Conservation (phyloP, 2,797 vertebrate genomes). For the Pseudochaenichthys georgianus region DNA sequence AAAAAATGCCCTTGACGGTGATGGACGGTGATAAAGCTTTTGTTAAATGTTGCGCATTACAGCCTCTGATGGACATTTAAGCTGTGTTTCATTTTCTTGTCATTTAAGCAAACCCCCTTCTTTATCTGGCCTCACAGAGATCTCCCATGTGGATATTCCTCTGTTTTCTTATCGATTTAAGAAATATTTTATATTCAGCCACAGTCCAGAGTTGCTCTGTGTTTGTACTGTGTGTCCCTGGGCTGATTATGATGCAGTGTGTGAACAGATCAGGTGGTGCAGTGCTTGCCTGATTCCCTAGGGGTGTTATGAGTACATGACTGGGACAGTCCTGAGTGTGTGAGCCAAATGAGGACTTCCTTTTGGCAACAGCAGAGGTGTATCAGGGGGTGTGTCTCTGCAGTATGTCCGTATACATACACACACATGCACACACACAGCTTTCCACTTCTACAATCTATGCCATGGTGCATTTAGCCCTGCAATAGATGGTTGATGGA, state of each 20-base stretch:
- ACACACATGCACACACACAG: constrained; percentile 12
- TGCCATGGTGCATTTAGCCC: constrained; percentile 28
- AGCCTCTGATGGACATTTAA: constrained; percentile 22
- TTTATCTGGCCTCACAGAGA: not conserved
- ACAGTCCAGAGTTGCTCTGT: not conserved
- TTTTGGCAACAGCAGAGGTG: constrained; percentile 55
- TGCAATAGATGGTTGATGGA: constrained; percentile 19
- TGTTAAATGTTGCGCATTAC: constrained; percentile 31
- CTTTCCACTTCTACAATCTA: constrained; percentile 1
- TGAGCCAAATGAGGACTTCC: constrained; percentile 62
- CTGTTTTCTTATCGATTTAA: not conserved
- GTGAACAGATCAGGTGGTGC: constrained; percentile 48
- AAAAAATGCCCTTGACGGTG: not conserved
- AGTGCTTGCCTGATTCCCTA: constrained; percentile 42
- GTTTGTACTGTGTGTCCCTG: not conserved
- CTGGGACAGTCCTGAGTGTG: constrained; percentile 43
- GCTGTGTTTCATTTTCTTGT: not conserved
- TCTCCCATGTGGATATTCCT: not conserved
- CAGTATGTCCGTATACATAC: constrained; percentile 33
- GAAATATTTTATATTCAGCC: not conserved
- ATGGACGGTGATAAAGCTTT: not conserved
- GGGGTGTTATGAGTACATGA: constrained; percentile 60
- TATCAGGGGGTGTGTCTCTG: constrained; percentile 41
- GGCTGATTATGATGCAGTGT: constrained; percentile 45
- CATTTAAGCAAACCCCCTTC: not conserved